phyloP scores from a whole-genome alignment of 2,113 vertebrate species.

The Strigops habroptila region DNA sequence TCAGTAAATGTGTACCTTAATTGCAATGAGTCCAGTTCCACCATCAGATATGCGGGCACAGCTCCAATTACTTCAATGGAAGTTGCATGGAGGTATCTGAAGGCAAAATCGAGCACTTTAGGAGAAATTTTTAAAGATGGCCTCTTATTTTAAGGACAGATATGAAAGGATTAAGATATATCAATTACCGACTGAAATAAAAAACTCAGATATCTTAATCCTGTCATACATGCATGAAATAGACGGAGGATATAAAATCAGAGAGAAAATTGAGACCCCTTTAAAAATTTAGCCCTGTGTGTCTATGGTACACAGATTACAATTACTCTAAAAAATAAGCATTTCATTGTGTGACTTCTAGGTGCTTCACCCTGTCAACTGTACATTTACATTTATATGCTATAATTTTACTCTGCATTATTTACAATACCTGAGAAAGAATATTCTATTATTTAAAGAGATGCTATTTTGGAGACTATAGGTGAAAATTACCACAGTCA shows the following conservation, averaged over 20 bases:
- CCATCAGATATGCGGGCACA: conserved; percentile 67
- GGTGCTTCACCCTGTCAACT: neutral
- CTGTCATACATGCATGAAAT: conserved; percentile 20
- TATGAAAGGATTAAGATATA: conserved; percentile 62
- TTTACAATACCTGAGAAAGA: neutral
- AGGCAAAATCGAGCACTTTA: conserved; percentile 67
- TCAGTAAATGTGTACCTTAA: conserved; percentile 61
- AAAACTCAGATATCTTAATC: conserved; percentile 43
- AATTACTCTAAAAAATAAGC: neutral
- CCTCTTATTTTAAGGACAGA: conserved; percentile 41
- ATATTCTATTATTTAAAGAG: neutral
- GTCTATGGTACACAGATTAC: neutral
- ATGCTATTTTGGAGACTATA: neutral
- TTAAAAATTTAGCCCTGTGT: conserved; percentile 52
- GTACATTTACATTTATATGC: neutral
- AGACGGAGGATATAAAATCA: neutral
- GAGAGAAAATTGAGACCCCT: conserved; percentile 50
- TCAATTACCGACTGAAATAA: neutral
- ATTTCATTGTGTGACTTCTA: neutral
- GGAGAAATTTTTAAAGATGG: conserved; percentile 67
- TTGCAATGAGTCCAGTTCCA: conserved; percentile 58
- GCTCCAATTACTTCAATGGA: conserved; percentile 68
- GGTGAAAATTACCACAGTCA: neutral
- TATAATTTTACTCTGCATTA: neutral
- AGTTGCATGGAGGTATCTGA: conserved; percentile 68